Conservation (phyloP, 2,888 invertebrate genomes). For the Sarcophaga subvicina region DNA sequence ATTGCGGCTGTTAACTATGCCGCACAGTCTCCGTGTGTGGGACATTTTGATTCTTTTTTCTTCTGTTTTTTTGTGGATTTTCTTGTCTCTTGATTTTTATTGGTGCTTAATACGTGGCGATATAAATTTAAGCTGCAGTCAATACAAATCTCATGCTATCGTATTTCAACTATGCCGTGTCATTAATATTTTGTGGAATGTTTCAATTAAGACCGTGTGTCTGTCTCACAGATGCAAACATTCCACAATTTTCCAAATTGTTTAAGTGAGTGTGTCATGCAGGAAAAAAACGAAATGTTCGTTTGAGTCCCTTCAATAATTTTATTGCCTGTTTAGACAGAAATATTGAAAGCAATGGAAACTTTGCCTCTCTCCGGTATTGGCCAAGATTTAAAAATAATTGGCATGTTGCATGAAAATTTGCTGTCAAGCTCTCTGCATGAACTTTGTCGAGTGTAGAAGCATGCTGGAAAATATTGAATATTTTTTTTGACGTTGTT, state of each 20-base stretch:
- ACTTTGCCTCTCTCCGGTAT: too few species aligned
- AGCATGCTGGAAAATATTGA: neutral
- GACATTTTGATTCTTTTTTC: conserved; percentile 25
- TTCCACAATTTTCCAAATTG: conserved; percentile 31
- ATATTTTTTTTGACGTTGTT: conserved; percentile 48
- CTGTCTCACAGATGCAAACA: conserved; percentile 40
- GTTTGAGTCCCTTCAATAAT: too few species aligned
- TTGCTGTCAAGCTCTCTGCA: neutral
- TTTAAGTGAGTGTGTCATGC: conserved; percentile 19
- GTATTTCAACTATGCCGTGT: conserved; percentile 48
- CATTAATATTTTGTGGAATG: conserved; percentile 54
- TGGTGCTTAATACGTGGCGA: conserved; percentile 57
- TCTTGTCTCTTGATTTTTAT: conserved; percentile 55
- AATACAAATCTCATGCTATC: conserved; percentile 62
- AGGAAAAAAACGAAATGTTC: neutral
- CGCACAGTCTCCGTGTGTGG: conserved; percentile 65
- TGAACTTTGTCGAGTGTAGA: neutral
- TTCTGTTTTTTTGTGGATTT: neutral
- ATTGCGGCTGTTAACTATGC: conserved; percentile 44
- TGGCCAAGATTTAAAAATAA: neutral
- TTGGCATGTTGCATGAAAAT: neutral
- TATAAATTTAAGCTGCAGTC: conserved; percentile 59
- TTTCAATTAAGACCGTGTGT: conserved; percentile 67
- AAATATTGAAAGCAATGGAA: too few species aligned
- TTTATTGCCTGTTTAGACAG: too few species aligned